phyloP scores from a whole-genome alignment of 2,888 invertebrate species.

The Unio pictorum region DNA sequence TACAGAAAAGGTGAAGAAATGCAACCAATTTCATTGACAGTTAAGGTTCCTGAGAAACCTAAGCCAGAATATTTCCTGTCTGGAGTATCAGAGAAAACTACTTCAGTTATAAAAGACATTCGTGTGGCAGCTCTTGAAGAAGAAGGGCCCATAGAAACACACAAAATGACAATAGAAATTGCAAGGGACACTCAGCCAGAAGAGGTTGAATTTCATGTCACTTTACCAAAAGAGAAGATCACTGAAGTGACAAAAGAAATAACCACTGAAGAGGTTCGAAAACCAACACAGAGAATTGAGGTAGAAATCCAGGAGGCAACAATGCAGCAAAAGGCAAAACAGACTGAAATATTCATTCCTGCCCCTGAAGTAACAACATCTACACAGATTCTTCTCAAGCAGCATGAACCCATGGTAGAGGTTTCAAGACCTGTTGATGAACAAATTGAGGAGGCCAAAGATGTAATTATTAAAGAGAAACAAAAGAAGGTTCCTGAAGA shows the following conservation, averaged over 20 bases:
- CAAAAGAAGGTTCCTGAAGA: constrained; percentile 26
- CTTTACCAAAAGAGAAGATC: constrained; percentile 30
- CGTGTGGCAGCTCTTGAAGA: constrained; percentile 38
- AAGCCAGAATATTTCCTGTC: constrained; percentile 41
- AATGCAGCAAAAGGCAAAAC: constrained; percentile 50
- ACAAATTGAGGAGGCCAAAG: constrained; percentile 48
- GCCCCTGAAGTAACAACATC: constrained; percentile 41
- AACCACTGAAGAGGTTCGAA: constrained; percentile 33
- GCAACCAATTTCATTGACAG: constrained; percentile 45
- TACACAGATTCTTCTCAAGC: constrained; percentile 38
- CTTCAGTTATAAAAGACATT: constrained; percentile 52
- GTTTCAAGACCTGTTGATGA: constrained; percentile 51
- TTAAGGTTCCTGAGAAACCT: constrained; percentile 48
- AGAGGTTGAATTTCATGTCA: constrained; percentile 45
- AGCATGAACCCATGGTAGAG: constrained; percentile 28
- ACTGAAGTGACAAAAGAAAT: constrained; percentile 35
- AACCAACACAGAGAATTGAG: constrained; percentile 56
- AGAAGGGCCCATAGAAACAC: constrained; percentile 37
- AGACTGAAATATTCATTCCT: constrained; percentile 52
- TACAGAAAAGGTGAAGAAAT: constrained; percentile 48
- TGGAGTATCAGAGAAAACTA: constrained; percentile 48
- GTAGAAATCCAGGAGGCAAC: constrained; percentile 59
- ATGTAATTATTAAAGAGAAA: constrained; percentile 39
- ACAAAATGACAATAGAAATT: constrained; percentile 66
- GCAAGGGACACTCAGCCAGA: constrained; percentile 48